A percentile compares a stretch with the other conserved stretches of the same genome.
phyloP scores from a whole-genome alignment of 2,113 vertebrate species.

The Anarrhichthys ocellatus region DNA sequence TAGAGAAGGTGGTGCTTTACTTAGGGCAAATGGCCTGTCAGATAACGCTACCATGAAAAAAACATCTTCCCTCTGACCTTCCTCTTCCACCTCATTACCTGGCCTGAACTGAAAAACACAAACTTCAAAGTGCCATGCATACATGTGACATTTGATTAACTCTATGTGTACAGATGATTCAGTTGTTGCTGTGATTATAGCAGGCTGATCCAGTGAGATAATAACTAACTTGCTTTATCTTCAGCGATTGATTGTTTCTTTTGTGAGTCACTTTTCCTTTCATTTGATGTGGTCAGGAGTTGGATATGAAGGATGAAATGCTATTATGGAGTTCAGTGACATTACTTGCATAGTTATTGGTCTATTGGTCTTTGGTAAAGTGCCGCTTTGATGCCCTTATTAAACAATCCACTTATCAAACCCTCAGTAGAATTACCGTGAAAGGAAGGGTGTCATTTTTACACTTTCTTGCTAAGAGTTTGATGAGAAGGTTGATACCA shows the following conservation, averaged over 20 bases:
- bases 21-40: slow-evolving; percentile 47
- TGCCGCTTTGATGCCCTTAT: slow-evolving; percentile 44
- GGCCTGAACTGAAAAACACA: background rate
- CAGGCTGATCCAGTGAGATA: slow-evolving; percentile 26
- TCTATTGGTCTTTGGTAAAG: slow-evolving; percentile 31
- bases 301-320: slow-evolving; percentile 44
- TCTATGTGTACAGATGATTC: background rate
- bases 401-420: slow-evolving; percentile 25
- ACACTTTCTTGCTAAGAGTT: background rate
- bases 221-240: slow-evolving; percentile 48
- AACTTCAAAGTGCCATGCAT: background rate
- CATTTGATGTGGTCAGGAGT: slow-evolving; percentile 43
- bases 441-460: background rate
- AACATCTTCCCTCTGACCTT: slow-evolving; percentile 9
- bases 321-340: slow-evolving; percentile 28
- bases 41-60: slow-evolving; percentile 12
- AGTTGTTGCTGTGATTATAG: slow-evolving; percentile 3
- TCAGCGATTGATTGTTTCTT: slow-evolving; percentile 43
- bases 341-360: slow-evolving; percentile 11
- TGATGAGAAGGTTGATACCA: background rate
- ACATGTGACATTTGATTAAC: background rate
- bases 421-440: background rate
- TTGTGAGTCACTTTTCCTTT: slow-evolving; percentile 35
- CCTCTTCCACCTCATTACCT: slow-evolving; percentile 18
- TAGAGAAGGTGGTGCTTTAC: slow-evolving; percentile 37